Conservation (phyloP, 2,888 invertebrate species). For the Aromia moschata region DNA sequence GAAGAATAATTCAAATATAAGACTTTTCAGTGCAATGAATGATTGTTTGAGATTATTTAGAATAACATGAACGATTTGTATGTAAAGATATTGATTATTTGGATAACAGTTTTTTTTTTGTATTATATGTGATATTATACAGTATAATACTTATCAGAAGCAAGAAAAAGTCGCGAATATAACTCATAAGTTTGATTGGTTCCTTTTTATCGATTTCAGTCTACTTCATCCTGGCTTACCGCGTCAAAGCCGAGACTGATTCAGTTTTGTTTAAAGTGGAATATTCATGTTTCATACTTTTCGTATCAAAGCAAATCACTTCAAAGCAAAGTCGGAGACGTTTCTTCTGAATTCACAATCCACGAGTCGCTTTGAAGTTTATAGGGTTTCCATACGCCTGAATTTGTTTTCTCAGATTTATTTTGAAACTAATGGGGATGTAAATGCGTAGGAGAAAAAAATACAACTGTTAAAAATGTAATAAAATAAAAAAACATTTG, state of each 20-base stretch:
- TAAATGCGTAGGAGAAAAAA: no score
- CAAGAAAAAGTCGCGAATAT: no score
- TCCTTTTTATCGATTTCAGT: conserved; percentile 41
- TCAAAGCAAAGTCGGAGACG: conserved; percentile 47
- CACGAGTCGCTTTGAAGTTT: conserved; percentile 44
- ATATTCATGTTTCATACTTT: conserved; percentile 52
- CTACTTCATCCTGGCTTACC: conserved; percentile 50
- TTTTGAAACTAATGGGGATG: background rate
- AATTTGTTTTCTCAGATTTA: conserved; percentile 16
- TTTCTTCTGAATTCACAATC: conserved; percentile 35
- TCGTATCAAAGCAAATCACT: conserved; percentile 53
- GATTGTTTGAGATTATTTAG: no score
- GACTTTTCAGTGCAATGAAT: no score
- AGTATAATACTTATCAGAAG: no score
- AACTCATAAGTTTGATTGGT: conserved; percentile 16
- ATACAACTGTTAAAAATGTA: no score
- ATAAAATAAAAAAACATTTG: no score
- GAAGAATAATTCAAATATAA: no score
- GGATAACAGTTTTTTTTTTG: no score
- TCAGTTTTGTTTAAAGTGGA: conserved; percentile 51
- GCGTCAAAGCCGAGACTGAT: conserved; percentile 49
- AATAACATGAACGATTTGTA: no score
- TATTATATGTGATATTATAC: no score
- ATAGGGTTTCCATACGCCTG: conserved; percentile 37
- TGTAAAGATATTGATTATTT: no score